Evolutionary conservation across 2,888 invertebrate species (phyloP).

Genomic region (Achlya flavicornis): DNA sequence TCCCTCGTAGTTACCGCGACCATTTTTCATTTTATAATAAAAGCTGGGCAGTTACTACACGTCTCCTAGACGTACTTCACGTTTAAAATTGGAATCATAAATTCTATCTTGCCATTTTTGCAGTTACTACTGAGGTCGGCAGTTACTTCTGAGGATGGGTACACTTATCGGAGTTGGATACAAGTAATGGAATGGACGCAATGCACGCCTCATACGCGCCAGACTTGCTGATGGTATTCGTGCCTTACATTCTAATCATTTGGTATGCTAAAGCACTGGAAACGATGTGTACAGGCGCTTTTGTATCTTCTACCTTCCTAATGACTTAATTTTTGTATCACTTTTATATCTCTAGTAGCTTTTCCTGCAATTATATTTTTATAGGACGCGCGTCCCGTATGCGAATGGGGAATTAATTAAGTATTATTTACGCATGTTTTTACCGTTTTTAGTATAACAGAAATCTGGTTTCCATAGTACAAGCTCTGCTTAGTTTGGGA

Average conservation of each 20-base stretch:
- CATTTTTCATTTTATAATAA: slow-evolving; percentile 4
- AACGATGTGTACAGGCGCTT: not conserved
- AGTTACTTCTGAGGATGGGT: not conserved
- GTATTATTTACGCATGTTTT: too few relatives aligned
- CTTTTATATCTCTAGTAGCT: not conserved
- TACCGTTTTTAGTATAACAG: too few relatives aligned
- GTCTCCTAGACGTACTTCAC: slow-evolving; percentile 11
- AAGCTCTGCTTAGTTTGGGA: too few relatives aligned
- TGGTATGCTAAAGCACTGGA: not conserved
- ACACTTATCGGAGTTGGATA: slow-evolving; percentile 2
- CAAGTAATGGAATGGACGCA: not conserved
- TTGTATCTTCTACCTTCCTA: not conserved
- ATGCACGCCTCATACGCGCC: not conserved
- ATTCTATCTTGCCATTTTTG: not conserved
- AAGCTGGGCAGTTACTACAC: not conserved
- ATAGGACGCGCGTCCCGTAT: too few relatives aligned
- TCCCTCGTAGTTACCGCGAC: not conserved
- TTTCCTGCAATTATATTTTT: too few relatives aligned
- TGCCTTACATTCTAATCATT: slow-evolving; percentile 4
- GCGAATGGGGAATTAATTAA: too few relatives aligned
- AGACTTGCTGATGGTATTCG: slow-evolving; percentile 6
- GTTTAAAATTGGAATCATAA: slow-evolving; percentile 3
- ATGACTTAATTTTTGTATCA: not conserved
- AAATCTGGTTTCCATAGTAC: too few relatives aligned
- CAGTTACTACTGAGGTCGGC: slow-evolving; percentile 2